A percentile compares a stretch with the other conserved stretches of the same genome.
These are phyloP conservation scores for Sminthurinus aureus DNA, from an alignment of 2,888 invertebrate genomes.

Conservation along the genomic window DNA sequence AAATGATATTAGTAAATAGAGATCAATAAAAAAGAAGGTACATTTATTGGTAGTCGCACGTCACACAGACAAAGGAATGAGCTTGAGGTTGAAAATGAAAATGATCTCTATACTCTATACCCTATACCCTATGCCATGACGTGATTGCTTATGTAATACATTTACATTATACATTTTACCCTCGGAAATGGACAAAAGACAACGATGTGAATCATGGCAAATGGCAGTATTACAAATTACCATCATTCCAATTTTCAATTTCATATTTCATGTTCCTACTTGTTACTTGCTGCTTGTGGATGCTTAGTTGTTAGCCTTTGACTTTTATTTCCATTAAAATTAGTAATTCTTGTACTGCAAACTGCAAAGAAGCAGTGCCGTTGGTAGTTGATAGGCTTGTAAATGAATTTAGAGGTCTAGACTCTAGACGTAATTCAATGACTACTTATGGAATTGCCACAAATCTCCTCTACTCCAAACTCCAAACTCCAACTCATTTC, in stretches of 20 bases:
- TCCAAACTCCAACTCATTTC: too few species aligned
- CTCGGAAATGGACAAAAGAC: neutral
- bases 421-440: too few species aligned
- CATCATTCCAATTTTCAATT: neutral
- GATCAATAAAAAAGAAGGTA: neutral
- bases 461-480: too few species aligned
- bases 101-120: neutral
- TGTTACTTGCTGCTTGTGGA: neutral
- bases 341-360: slow-evolving; percentile 4
- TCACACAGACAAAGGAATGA: too few species aligned
- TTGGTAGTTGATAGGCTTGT: neutral
- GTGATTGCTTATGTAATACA: neutral
- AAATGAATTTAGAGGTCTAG: neutral
- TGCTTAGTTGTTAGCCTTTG: neutral
- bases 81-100: too few species aligned
- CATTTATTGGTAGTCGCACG: too few species aligned
- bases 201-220: neutral
- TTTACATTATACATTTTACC: neutral
- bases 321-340: slow-evolving; percentile 3
- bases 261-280: neutral
- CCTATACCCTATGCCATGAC: too few species aligned
- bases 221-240: neutral
- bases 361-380: neutral
- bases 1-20: neutral
- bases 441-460: too few species aligned